Base-by-base conservation (phyloP, 2,888 invertebrate genomes). In the Scaptomyza flava region DNA sequence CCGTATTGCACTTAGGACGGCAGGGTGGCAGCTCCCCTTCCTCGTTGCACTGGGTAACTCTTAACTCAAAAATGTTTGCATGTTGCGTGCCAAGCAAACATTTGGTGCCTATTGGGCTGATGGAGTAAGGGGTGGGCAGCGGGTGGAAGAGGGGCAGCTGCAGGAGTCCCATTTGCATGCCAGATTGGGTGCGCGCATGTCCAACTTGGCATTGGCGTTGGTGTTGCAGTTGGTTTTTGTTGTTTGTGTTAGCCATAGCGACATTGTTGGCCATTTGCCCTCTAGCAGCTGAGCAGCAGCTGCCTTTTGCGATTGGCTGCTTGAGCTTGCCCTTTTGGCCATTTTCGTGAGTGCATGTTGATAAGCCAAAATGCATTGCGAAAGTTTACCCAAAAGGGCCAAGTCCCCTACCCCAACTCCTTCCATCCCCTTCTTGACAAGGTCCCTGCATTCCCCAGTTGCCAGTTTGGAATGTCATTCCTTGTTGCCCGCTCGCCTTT, bases 1-100 rank as follows among this genome's bases (percentile, higher is more conserved):
- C 61, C 70, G 64, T 64, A 67, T 14, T 78, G 79, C 81, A 81
- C 79, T 81, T 81, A 68, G 79, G 65, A 66, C n/a, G 23, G 23
- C 8, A 27, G 36, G 36, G 53, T 17, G 17, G 17, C 41, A 9
- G 3, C 17, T 4, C 38, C 17, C 34, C n/a, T 4, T 4, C 57
- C 58, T 52, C 56, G 14, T 56, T 51, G 63, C 63, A 54, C 12
- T 59, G 58, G 68, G 54, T 27, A 72, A 85, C 70, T 41, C 41
- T 82, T 80, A 75, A 82, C 78, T 83, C 80, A 82, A 87, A 89
- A 89, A 87, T 89, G 87, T 85, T 82, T 80, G 83, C 89, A 91
- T 90, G 90, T 91, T 91, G 91, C 91, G 91, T 91, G 91, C 90
- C 91, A 90, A 83, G 87, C 74, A 89, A 91, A 85, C 91, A 91